Percentiles rank a stretch among this genome's conserved stretches.
phyloP scores from a whole-genome alignment of 2,797 vertebrate genomes.

The Pseudocheirus occidentalis region DNA sequence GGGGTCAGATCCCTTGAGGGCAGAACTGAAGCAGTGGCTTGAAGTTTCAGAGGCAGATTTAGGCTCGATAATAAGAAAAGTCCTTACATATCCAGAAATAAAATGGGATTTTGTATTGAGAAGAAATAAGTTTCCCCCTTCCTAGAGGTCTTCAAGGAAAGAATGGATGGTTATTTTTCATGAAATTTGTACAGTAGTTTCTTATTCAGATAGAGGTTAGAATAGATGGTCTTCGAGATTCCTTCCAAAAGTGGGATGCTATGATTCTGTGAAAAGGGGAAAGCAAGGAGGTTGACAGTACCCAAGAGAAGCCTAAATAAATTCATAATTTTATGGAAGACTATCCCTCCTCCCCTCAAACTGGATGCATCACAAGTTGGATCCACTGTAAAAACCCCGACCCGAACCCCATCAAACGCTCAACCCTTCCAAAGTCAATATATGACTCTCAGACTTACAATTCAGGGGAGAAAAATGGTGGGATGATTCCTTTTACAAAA shows the following conservation, averaged over 20 bases:
- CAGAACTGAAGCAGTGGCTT: neutral
- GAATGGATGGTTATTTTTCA: neutral
- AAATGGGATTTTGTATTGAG: neutral
- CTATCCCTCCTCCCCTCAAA: neutral
- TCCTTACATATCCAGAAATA: neutral
- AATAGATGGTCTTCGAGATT: neutral
- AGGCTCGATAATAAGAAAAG: neutral
- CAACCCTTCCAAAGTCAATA: neutral
- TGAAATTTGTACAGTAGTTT: neutral
- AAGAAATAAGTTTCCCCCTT: neutral
- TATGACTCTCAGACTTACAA: neutral
- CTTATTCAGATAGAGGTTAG: neutral
- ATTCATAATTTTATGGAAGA: neutral
- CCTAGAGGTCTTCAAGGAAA: neutral
- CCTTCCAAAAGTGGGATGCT: neutral
- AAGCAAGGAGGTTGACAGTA: neutral
- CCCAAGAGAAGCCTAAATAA: neutral
- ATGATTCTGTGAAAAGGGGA: neutral
- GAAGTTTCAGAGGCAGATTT: neutral
- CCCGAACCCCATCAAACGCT: neutral
- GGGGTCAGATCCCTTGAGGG: neutral
- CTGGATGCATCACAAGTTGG: neutral
- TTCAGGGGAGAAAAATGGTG: neutral
- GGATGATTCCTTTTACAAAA: neutral
- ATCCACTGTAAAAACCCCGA: neutral